A percentile compares a stretch with the other conserved stretches of the same genome.
phyloP scores from a whole-genome alignment of 2,888 invertebrate species.

The Volucella zonaria region DNA sequence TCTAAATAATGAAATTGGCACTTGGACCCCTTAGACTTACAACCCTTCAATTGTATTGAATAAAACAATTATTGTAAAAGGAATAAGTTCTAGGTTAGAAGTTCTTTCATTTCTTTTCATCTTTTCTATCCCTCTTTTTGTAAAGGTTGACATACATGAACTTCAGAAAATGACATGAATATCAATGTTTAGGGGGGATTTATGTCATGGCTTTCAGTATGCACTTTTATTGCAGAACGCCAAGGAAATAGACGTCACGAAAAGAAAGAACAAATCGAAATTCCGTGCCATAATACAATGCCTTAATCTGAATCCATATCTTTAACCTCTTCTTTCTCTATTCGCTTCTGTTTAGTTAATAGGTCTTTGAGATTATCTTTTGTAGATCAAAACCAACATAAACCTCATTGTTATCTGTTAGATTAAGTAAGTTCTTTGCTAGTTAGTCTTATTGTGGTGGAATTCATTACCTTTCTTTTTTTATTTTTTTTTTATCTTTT shows the following conservation, averaged over 20 bases:
- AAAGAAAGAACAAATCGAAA: not conserved
- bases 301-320: conserved; percentile 8
- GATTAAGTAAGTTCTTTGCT: not conserved
- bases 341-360: conserved; percentile 14
- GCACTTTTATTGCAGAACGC: no score
- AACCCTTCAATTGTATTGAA: no score
- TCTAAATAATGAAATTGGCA: no score
- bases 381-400: not conserved
- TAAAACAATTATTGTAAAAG: no score
- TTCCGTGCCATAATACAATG: conserved; percentile 15
- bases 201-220: no score
- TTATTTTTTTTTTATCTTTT: conserved; percentile 31
- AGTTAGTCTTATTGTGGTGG: conserved; percentile 3
- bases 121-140: no score
- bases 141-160: conserved; percentile 13
- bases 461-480: not conserved
- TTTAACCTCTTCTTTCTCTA: not conserved
- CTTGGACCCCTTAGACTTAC: no score
- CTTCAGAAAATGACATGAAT: not conserved
- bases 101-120: conserved; percentile 14
- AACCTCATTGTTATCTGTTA: not conserved
- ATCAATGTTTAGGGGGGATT: not conserved
- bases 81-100: conserved; percentile 30
- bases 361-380: conserved; percentile 21
- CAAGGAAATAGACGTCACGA: not conserved